Evolutionary conservation across 2,888 invertebrate species (phyloP), one percentile per base, ranked within the genome.

Genomic region (Mantis religiosa): DNA sequence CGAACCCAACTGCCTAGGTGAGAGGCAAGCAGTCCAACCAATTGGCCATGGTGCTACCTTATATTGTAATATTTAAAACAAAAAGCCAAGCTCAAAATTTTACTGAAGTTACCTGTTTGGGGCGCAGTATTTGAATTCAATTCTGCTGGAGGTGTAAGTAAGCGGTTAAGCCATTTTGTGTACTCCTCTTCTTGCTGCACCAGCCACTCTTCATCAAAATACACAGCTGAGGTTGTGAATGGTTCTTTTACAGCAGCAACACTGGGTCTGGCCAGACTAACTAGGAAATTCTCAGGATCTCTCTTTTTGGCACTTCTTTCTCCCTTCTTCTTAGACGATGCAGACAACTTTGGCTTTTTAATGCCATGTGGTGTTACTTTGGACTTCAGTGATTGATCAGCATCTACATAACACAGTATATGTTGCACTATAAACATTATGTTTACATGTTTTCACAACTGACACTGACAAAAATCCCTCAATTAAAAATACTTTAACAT

Each of bases 161-260:
- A 93, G 14, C 95, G 96, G 92, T 97, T 97, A 0, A 97, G 93
- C 97, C 97, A 97, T 91, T 96, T 96, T 92, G 95, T 96, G 90
- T 97, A 96, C 91, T 96, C 95, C 0, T 92, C 93, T 92, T 96
- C 96, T 92, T 97, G 96, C 89, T 95, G 94, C 85, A 95, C 94
- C 1, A 97, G 94, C 91, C 96, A 96, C 91, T 94, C 94, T 90
- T 96, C 95, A 91, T 96, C 96, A 91, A 96, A 95, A 91, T 95
- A 96, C 92, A 96, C 94, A 0, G 95, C 95, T 0, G 95, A 92
- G 82, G 89, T 89, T 41, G 95, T 92, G 91, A 96, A 96, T 6
- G 96, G 96, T 93, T 96, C 96, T 9, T 94, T 93, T 2, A 95
- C 96, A 20, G 94, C 94, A 92, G 94, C 94, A 0, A 94, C 94